Conservation (phyloP, 2,113 vertebrate genomes). For the Geococcyx californianus region DNA sequence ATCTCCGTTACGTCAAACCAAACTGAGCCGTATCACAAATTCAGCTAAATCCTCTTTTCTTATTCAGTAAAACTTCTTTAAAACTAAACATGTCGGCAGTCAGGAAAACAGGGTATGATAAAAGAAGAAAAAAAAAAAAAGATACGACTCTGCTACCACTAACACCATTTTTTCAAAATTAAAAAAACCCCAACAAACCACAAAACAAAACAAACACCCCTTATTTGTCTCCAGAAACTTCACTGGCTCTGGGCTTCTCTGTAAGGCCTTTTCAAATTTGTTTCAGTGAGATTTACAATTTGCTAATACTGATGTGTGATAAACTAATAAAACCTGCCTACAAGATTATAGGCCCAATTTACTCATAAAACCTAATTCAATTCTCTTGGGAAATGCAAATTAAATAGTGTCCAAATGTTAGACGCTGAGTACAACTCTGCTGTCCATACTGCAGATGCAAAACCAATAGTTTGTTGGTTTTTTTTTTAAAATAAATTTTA, state of each 20-base stretch:
- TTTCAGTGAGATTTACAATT: conserved; percentile 78
- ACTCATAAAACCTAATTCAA: conserved; percentile 79
- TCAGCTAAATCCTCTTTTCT: not conserved
- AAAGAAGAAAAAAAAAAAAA: not conserved
- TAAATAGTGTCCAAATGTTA: conserved; percentile 61
- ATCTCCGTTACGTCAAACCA: not conserved
- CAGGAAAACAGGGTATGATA: not conserved
- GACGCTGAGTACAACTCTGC: conserved; percentile 4
- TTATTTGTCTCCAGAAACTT: conserved; percentile 33
- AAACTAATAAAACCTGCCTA: conserved; percentile 79
- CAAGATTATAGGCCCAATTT: conserved; percentile 78
- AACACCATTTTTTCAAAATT: not conserved
- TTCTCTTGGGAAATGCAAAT: conserved; percentile 77
- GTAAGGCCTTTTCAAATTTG: conserved; percentile 54
- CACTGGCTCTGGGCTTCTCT: conserved; percentile 33
- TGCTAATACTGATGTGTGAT: conserved; percentile 79
- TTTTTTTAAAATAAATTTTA: not conserved
- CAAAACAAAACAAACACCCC: not conserved
- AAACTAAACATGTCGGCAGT: not conserved
- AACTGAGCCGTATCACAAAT: not conserved
- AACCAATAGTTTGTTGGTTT: not conserved
- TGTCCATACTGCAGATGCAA: not conserved
- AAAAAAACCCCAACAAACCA: not conserved
- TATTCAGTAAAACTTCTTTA: not conserved
- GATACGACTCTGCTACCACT: not conserved